phyloP scores from a whole-genome alignment of 2,888 invertebrate species.

The Pedicia rivosa region DNA sequence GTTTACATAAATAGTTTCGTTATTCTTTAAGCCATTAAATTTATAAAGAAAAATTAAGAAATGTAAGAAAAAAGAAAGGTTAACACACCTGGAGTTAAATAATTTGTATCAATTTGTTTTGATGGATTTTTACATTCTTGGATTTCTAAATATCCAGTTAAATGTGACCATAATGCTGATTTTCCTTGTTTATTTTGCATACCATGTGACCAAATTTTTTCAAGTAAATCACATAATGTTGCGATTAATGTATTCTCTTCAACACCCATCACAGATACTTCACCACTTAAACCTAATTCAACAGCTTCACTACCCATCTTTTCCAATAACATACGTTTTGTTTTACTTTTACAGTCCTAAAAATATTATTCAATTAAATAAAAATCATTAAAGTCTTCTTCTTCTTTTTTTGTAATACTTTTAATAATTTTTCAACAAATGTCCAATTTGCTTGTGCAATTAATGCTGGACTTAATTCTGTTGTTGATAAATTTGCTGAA shows the following conservation, averaged over 20 bases:
- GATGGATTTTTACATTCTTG: conserved; percentile 46
- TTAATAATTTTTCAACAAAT: conserved; percentile 92
- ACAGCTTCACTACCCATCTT: conserved; percentile 97
- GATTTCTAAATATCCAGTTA: conserved; percentile 74
- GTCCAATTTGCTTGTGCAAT: conserved; percentile 96
- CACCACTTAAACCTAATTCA: conserved; percentile 77
- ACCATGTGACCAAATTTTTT: conserved; percentile 96
- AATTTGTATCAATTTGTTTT: conserved; percentile 37
- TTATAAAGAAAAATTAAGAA: conserved; percentile 6
- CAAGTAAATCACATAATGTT: conserved; percentile 91
- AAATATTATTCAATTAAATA: conserved; percentile 8
- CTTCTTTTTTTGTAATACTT: conserved; percentile 38
- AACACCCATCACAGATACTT: conserved; percentile 51
- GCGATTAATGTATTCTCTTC: conserved; percentile 98
- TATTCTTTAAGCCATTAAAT: conserved; percentile 1
- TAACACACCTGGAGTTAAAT: conserved; percentile 37
- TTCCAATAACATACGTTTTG: conserved; percentile 96
- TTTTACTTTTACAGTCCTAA: conserved; percentile 84
- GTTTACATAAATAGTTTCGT: no score
- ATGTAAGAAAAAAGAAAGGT: no score
- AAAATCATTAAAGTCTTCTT: conserved; percentile 4
- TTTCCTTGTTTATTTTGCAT: conserved; percentile 91
- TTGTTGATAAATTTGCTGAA: conserved; percentile 25
- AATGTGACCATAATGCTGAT: conserved; percentile 93
- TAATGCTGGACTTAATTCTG: conserved; percentile 56